phyloP scores from a whole-genome alignment of 2,797 vertebrate species.

The Rhynchotus rufescens region DNA sequence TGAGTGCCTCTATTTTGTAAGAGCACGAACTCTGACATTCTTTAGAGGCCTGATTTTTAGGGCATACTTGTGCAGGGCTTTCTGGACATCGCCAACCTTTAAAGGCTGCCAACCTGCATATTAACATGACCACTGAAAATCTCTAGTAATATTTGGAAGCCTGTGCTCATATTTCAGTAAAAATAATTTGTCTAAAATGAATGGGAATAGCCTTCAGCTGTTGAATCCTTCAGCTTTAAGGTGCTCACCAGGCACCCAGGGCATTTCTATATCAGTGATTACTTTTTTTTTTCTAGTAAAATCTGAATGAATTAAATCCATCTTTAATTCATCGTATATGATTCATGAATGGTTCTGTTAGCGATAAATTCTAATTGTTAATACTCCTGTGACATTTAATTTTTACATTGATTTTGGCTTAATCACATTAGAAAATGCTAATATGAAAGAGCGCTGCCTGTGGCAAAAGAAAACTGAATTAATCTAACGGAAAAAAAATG shows the following conservation, averaged over 20 bases:
- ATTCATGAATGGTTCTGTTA: neutral
- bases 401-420: conserved; percentile 51
- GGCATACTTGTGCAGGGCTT: neutral
- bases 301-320: neutral
- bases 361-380: conserved; percentile 31
- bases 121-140: conserved; percentile 2
- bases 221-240: neutral
- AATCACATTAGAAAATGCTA: conserved; percentile 25
- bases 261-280: neutral
- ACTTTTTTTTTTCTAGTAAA: neutral
- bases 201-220: neutral
- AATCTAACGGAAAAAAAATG: neutral
- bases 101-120: neutral
- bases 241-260: neutral
- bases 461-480: conserved; percentile 18
- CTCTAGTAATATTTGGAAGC: neutral
- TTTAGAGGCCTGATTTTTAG: neutral
- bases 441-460: neutral
- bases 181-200: neutral
- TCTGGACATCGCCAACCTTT: neutral
- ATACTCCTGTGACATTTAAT: conserved; percentile 20
- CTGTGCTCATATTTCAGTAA: neutral
- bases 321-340: neutral
- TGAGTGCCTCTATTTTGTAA: neutral
- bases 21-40: neutral